Evolutionary conservation across 2,888 invertebrate species (phyloP).

Genomic region (Mythimna pallens): DNA sequence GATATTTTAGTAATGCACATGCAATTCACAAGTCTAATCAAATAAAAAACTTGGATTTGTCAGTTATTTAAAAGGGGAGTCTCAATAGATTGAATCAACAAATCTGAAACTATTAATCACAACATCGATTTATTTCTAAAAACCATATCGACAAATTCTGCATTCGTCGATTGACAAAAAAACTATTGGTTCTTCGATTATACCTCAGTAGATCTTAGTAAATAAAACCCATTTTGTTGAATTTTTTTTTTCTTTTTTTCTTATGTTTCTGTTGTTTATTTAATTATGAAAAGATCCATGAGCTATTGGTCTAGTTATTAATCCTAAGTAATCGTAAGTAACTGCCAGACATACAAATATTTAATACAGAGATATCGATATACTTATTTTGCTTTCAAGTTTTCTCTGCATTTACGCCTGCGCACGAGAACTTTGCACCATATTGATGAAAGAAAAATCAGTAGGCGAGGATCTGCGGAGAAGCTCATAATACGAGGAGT

Average conservation of each 20-base stretch:
- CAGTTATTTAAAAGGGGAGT: too few species aligned
- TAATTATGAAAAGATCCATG: neutral
- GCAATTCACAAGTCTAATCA: too few species aligned
- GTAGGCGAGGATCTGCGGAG: conserved; percentile 87
- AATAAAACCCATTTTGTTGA: neutral
- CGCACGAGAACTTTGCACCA: conserved; percentile 76
- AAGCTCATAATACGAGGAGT: conserved; percentile 85
- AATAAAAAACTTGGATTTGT: too few species aligned
- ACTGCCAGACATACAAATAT: neutral
- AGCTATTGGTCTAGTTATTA: neutral
- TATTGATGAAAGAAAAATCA: conserved; percentile 89
- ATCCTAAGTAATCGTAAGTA: neutral
- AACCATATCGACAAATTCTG: too few species aligned
- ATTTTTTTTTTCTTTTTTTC: neutral
- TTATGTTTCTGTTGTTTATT: neutral
- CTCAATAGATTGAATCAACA: too few species aligned
- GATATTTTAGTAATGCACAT: too few species aligned
- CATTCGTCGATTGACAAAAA: neutral
- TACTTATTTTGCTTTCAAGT: conserved; percentile 48
- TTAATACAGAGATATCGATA: neutral
- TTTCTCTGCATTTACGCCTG: conserved; percentile 80
- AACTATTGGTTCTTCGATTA: conserved; percentile 21
- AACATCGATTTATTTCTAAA: too few species aligned
- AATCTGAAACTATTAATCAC: too few species aligned
- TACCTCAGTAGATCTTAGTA: neutral